These are phyloP conservation scores for Bubalus kerabau DNA, from an alignment of 2,113 vertebrate genomes.

Conservation along the genomic window DNA sequence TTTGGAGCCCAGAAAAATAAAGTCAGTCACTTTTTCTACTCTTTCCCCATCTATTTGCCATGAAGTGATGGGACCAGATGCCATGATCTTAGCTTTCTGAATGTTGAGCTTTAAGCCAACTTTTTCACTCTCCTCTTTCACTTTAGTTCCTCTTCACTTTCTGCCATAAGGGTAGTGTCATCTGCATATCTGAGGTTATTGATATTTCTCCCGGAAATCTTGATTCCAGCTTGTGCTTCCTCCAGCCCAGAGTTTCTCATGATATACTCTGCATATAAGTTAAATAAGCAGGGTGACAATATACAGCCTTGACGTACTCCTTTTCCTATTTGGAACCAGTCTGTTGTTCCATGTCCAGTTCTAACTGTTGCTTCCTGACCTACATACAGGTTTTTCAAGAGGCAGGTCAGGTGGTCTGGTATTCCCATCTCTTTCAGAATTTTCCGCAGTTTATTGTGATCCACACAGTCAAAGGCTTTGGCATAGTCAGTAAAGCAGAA, in stretches of 20 bases:
- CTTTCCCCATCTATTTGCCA: neutral
- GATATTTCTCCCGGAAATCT: neutral
- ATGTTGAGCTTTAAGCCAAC: neutral
- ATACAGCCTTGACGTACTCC: neutral
- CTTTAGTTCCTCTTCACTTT: neutral
- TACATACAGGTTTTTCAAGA: neutral
- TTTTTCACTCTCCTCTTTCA: neutral
- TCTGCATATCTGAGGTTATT: neutral
- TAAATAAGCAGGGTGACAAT: neutral
- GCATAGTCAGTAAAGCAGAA: neutral
- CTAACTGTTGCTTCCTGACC: neutral
- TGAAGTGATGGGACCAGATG: neutral
- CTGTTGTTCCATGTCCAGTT: neutral
- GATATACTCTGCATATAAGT: neutral
- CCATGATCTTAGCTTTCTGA: neutral
- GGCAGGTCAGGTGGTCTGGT: neutral
- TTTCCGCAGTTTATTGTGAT: too few relatives aligned
- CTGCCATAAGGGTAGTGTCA: neutral
- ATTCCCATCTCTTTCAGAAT: neutral
- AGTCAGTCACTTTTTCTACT: neutral
- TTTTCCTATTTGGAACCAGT: neutral
- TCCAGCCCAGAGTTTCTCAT: neutral
- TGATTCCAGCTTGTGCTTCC: neutral
- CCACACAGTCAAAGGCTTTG: neutral
- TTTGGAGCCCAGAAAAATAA: neutral